Base-by-base conservation (phyloP, 2,888 invertebrate species). In the Perithous albicinctus region DNA sequence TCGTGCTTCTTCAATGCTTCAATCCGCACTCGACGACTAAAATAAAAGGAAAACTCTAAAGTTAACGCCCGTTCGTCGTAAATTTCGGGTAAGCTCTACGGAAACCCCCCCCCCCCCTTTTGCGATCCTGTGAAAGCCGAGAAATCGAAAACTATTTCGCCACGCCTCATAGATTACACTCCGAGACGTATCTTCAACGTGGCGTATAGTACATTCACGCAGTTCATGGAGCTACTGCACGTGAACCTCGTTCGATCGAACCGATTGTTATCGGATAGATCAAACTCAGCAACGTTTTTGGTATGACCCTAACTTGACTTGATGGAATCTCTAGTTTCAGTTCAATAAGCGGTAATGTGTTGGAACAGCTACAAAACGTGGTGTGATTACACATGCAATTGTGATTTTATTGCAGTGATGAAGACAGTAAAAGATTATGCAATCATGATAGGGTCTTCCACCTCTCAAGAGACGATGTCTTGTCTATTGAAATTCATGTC, bases 81-180 rank as follows among this genome's bases (percentile, higher is more conserved):
- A 54, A 63, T 66, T 78, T 66, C 59, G 46, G 29, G 46, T 35
- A n/a, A 43, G 63, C 72, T 26, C 26, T 46, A 54, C 2, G 12
- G 41, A 23, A 48, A 29, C 72, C 38, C 46, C 35, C 20, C 56
- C n/a, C n/a, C n/a, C n/a, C n/a, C n/a, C n/a, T n/a, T n/a, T 23
- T 41, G 72, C 54, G 69, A 72, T 75, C 64, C 41, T 61, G 66
- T 48, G 73, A 86, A 85, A 87, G 86, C 86, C 87, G 82, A 89
- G 88, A 88, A 90, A 90, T 90, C 90, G 89, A 88, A 90, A 89
- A 89, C 90, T 89, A 88, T 89, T 89, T 85, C 89, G 88, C 88
- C 88, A 89, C 89, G 89, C 90, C 88, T 89, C 87, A 87, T 89
- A 90, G 89, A 90, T 90, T 90, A 90, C 87, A 86, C 87, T 84